phyloP scores from a whole-genome alignment of 2,113 vertebrate species.

The Craseonycteris thonglongyai region DNA sequence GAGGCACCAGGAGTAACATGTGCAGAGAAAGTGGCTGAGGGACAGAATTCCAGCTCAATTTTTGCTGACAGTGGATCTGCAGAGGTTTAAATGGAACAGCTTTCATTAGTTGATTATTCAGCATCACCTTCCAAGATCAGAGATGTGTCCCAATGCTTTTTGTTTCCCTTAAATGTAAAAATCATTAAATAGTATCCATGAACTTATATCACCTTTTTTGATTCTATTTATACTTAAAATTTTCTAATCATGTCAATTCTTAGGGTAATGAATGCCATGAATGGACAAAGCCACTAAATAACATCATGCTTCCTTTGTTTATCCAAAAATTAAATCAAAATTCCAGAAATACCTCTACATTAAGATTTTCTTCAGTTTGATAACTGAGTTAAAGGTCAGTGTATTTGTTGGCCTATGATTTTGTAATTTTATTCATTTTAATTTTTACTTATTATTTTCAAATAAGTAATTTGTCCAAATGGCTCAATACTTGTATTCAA shows the following conservation, averaged over 20 bases:
- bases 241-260: not conserved
- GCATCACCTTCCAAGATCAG: not conserved
- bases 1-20: not conserved
- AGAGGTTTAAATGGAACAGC: not conserved
- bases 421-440: not conserved
- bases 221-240: not conserved
- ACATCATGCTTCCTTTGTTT: not conserved
- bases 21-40: not conserved
- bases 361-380: not conserved
- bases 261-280: not conserved
- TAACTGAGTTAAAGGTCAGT: not conserved
- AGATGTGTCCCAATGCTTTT: not conserved
- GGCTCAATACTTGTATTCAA: not conserved
- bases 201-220: not conserved
- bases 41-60: not conserved
- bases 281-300: not conserved
- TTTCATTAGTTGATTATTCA: not conserved
- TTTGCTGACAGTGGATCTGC: not conserved
- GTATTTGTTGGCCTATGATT: not conserved
- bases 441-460: not conserved
- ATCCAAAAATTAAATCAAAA: not conserved
- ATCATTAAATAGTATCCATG: not conserved
- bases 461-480: not conserved
- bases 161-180: not conserved
- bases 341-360: not conserved